A percentile compares a stretch with the other conserved stretches of the same genome.
Evolutionary conservation across 2,888 invertebrate species (phyloP).

Genomic region (Lithophane socia): DNA sequence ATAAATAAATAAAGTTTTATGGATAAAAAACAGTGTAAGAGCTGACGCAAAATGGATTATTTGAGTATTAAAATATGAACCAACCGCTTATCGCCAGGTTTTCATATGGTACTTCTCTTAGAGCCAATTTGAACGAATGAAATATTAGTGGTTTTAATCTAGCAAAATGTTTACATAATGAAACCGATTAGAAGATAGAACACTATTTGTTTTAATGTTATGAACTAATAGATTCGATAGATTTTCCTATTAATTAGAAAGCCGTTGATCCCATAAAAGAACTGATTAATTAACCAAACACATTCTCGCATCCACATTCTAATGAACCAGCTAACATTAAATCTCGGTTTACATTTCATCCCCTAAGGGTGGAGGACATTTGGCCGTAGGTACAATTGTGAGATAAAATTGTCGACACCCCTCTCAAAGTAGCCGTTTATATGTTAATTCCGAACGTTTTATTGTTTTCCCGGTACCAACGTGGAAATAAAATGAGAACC

Average conservation of each 20-base stretch:
- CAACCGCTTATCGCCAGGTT: not conserved
- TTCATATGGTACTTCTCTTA: not conserved
- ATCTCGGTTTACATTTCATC: constrained; percentile 54
- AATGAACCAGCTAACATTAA: constrained; percentile 46
- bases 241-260: not conserved
- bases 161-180: not conserved
- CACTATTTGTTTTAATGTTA: not conserved
- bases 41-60: not conserved
- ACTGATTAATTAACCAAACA: constrained; percentile 53
- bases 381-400: constrained; percentile 48
- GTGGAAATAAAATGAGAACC: constrained; percentile 64
- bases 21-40: not conserved
- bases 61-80: not conserved
- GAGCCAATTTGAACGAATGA: not conserved
- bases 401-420: constrained; percentile 59
- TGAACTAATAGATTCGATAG: not conserved
- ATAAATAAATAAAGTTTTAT: not conserved
- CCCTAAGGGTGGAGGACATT: constrained; percentile 56
- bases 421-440: constrained; percentile 69
- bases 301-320: constrained; percentile 37
- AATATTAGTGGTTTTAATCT: not conserved
- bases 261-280: not conserved
- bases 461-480: constrained; percentile 71
- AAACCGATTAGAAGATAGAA: not conserved
- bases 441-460: constrained; percentile 76